Percentiles rank a stretch among this genome's conserved stretches.
Conservation (phyloP, 2,113 vertebrate genomes). For the Phainopepla nitens region DNA sequence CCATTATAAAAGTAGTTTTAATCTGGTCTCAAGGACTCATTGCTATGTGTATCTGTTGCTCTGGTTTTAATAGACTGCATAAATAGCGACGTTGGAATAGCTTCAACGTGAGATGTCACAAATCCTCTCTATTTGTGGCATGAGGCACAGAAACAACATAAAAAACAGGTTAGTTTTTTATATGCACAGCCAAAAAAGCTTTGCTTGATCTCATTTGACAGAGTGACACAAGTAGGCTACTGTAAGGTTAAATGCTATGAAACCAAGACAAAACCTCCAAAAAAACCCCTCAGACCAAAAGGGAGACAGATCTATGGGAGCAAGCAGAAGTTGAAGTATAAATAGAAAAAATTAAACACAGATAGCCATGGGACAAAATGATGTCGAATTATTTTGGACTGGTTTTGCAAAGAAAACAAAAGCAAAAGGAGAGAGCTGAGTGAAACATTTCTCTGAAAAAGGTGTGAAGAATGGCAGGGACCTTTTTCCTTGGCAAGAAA, state of each 20-base stretch:
- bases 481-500: background rate
- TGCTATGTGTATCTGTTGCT: background rate
- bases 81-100: background rate
- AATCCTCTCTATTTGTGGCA: background rate
- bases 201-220: background rate
- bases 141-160: background rate
- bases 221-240: background rate
- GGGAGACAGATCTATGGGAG: background rate
- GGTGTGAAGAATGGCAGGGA: background rate
- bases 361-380: background rate
- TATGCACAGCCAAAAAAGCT: background rate
- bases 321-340: background rate
- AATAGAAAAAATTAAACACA: background rate
- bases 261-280: background rate
- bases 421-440: background rate
- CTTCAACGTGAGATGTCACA: background rate
- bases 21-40: background rate
- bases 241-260: background rate
- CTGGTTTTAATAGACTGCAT: background rate
- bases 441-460: background rate
- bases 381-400: background rate
- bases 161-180: conserved; percentile 29
- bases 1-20: background rate
- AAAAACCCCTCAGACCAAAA: background rate
- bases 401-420: background rate